Percentiles rank a stretch among this genome's conserved stretches.
phyloP scores from a whole-genome alignment of 2,888 invertebrate genomes.

The Cerceris ruficornis region DNA sequence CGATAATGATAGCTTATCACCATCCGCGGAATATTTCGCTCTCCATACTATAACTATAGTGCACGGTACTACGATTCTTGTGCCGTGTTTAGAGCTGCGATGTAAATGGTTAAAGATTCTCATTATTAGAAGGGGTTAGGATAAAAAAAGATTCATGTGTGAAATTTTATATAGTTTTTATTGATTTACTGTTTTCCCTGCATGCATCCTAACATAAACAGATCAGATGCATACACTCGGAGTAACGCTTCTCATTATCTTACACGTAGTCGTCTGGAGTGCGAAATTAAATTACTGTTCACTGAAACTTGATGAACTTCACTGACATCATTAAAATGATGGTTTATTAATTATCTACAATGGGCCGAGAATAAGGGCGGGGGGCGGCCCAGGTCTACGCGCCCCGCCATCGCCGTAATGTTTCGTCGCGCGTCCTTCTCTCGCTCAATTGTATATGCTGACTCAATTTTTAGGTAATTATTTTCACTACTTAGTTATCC shows the following conservation, averaged over 20 bases:
- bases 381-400: constrained; percentile 82
- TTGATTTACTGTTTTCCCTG: constrained; percentile 77
- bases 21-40: too few species aligned
- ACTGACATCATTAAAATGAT: constrained; percentile 67
- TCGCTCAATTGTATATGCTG: constrained; percentile 64
- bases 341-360: constrained; percentile 80
- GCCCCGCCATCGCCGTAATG: constrained; percentile 81
- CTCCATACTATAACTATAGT: too few species aligned
- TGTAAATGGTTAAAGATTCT: background rate
- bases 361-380: constrained; percentile 81
- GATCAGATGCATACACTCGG: constrained; percentile 78
- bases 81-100: too few species aligned
- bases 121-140: background rate
- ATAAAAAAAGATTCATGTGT: constrained; percentile 19
- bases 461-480: constrained; percentile 48
- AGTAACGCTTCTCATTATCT: constrained; percentile 73
- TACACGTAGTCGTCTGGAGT: constrained; percentile 73
- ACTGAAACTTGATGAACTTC: constrained; percentile 69
- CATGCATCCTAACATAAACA: constrained; percentile 81
- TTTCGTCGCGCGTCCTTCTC: constrained; percentile 80
- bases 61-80: too few species aligned
- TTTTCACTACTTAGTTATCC: constrained; percentile 56
- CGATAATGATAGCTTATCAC: too few species aligned
- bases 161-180: constrained; percentile 75
- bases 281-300: constrained; percentile 69